Conservation (phyloP, 1,140 invertebrate species). For the Scaptomyza hsui region DNA sequence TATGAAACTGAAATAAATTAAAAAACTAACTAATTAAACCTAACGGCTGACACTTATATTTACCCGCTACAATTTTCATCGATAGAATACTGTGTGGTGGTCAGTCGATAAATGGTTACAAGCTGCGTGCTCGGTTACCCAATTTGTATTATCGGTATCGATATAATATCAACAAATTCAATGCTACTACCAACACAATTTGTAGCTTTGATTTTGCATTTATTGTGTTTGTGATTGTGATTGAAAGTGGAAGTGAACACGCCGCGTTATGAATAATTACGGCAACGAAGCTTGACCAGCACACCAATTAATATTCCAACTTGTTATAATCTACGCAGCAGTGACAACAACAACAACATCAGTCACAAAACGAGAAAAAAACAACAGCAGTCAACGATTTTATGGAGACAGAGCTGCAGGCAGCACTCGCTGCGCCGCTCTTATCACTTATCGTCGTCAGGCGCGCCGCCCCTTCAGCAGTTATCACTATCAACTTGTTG, state of each 20-base stretch:
- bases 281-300: slow-evolving; percentile 24
- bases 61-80: neutral
- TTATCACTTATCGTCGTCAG: slow-evolving; percentile 46
- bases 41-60: neutral
- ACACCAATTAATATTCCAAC: slow-evolving; percentile 33
- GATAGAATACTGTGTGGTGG: slow-evolving; percentile 17
- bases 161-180: slow-evolving; percentile 48
- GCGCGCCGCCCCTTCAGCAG: slow-evolving; percentile 26
- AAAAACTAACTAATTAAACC: neutral
- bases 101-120: slow-evolving; percentile 4
- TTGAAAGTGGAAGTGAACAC: slow-evolving; percentile 39
- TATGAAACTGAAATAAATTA: slow-evolving; percentile 29
- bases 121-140: neutral
- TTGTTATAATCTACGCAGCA: slow-evolving; percentile 39
- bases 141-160: slow-evolving; percentile 35
- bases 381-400: slow-evolving; percentile 26
- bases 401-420: slow-evolving; percentile 23
- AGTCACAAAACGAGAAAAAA: neutral
- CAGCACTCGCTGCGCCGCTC: slow-evolving; percentile 30
- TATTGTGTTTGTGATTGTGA: slow-evolving; percentile 49
- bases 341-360: neutral
- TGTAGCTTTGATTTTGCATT: slow-evolving; percentile 40
- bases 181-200: slow-evolving; percentile 19
- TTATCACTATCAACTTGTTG: slow-evolving; percentile 61
- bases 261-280: slow-evolving; percentile 33